Conservation (phyloP, 2,113 vertebrate species). For the Ailurus styani region DNA sequence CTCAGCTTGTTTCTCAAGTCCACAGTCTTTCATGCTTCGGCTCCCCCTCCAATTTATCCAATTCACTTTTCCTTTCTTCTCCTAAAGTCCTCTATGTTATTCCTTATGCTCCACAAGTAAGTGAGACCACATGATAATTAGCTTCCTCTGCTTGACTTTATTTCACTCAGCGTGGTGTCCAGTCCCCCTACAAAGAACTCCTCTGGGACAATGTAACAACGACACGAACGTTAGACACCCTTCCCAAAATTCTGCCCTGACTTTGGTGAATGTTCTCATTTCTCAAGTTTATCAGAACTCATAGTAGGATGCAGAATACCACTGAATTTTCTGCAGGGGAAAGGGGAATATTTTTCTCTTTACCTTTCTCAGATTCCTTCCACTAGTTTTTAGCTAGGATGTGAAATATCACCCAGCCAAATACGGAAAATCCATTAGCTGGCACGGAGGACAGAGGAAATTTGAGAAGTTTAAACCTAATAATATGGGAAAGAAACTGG, state of each 20-base stretch:
- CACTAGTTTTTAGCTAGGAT: not conserved
- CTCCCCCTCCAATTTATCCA: too few species aligned
- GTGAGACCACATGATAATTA: too few species aligned
- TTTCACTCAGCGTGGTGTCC: too few species aligned
- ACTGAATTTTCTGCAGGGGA: not conserved
- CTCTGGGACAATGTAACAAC: not conserved
- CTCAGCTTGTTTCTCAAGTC: too few species aligned
- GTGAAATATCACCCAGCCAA: not conserved
- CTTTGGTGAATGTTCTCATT: not conserved
- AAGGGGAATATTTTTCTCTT: not conserved
- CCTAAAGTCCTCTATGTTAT: too few species aligned
- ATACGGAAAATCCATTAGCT: not conserved
- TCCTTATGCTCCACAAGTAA: too few species aligned
- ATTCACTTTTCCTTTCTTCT: too few species aligned
- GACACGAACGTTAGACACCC: not conserved
- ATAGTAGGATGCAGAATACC: not conserved
- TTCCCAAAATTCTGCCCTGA: not conserved
- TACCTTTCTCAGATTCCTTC: not conserved
- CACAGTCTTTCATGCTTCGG: too few species aligned
- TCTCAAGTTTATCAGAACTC: not conserved
- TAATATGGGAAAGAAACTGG: not conserved
- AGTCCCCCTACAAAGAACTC: not conserved
- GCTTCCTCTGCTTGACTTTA: too few species aligned
- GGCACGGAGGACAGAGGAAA: not conserved
- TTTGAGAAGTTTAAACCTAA: not conserved